Evolutionary conservation across 2,888 invertebrate genomes (phyloP), one percentile per base, ranked within the genome.

Genomic region (Dasypogon diadema): DNA sequence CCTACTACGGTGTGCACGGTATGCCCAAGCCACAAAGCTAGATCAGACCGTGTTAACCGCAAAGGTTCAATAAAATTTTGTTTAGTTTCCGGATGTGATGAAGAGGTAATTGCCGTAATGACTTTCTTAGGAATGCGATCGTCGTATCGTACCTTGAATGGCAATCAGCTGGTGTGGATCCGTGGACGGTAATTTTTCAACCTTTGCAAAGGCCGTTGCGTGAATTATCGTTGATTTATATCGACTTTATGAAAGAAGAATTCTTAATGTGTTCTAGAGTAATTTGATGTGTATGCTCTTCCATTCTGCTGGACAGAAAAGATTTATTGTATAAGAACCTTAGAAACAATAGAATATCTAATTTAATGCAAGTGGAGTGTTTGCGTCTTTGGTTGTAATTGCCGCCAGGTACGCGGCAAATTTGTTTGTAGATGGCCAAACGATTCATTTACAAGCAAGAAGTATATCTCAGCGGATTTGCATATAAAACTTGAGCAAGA

Each of bases 51-150:
- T 12, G 16, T 18, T 21, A 37, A 54, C 70, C 70, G 54, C 70
- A 48, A 60, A 42, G 75, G 75, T 70, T 77, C 75, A 77, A 75
- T 77, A 77, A 74, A 77, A 77, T 77, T 77, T 77, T 65, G 72
- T 75, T 42, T 42, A 56, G 58, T 75, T 75, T 75, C 75, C 75
- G 75, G 75, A 75, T 75, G 75, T 70, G 48, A 63, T 46, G 56
- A 56, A 56, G 56, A 73, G 58, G 73, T 74, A 77, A 77, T 72
- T 58, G 75, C 65, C 75, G 70, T 77, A 77, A 77, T 77, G 76
- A 77, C 76, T 77, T 77, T 77, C 77, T 77, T 76, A 76, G 75
- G 76, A 77, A 77, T 77, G 76, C 72, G 75, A 77, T 77, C 63
- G 76, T 60, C 70, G 58, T 51, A 56, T 54, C 56, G 70, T 63